phyloP scores from a whole-genome alignment of 2,797 vertebrate species.

The Paguma larvata region DNA sequence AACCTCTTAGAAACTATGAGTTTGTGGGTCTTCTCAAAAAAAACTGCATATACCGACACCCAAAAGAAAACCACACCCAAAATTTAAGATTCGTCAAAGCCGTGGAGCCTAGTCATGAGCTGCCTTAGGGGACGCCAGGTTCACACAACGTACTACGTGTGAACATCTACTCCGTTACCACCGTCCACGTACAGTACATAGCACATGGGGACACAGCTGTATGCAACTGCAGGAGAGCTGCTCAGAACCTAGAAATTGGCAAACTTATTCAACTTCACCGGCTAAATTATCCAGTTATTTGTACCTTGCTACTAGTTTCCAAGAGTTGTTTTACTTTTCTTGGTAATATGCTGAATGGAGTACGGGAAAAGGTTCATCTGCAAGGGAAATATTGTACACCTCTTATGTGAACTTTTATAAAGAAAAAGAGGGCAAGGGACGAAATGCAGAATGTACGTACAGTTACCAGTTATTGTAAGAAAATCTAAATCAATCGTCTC shows the following conservation, averaged over 20 bases:
- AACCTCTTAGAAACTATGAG: slow-evolving; percentile 8
- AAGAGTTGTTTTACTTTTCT: not conserved
- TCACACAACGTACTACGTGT: not conserved
- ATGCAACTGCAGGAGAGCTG: not conserved
- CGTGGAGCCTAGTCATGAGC: not conserved
- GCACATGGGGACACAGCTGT: too few relatives aligned
- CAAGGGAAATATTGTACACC: not conserved
- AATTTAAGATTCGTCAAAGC: not conserved
- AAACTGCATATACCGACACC: not conserved
- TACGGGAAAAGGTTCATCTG: not conserved
- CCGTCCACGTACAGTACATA: not conserved
- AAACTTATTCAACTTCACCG: not conserved
- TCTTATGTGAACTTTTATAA: not conserved
- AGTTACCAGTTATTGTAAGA: not conserved
- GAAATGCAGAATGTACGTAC: not conserved
- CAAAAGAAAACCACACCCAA: not conserved
- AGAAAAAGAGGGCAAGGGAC: not conserved
- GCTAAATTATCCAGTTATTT: not conserved
- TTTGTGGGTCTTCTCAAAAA: not conserved
- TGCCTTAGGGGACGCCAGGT: not conserved
- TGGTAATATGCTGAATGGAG: not conserved
- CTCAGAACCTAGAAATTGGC: not conserved
- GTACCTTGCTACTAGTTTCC: not conserved
- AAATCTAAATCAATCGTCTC: not conserved
- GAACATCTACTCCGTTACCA: not conserved